These are phyloP conservation scores for Hirtodrosophila confusa DNA, from an alignment of 2,888 invertebrate species.

Conservation along the genomic window DNA sequence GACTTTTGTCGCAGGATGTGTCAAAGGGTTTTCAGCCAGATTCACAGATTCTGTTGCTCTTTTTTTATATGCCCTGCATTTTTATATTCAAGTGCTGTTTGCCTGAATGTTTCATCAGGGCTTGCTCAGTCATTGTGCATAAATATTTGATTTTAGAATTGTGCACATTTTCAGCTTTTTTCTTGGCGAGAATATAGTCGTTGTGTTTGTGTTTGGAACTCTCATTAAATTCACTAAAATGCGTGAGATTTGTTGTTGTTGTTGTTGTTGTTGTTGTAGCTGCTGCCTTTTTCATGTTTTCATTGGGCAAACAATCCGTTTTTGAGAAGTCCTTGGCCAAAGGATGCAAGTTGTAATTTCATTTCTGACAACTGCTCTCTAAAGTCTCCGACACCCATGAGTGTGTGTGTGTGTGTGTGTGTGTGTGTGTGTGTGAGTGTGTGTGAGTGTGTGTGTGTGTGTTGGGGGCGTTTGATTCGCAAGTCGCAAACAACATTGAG, in stretches of 20 bases:
- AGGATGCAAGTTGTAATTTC: slow-evolving; percentile 79
- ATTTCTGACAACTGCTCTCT: slow-evolving; percentile 65
- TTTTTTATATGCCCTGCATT: slow-evolving; percentile 49
- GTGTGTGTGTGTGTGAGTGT: slow-evolving; percentile 23
- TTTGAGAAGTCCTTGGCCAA: slow-evolving; percentile 36
- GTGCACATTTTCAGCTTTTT: slow-evolving; percentile 25
- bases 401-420: slow-evolving; percentile 17
- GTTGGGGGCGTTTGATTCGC: slow-evolving; percentile 60
- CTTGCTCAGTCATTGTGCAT: slow-evolving; percentile 41
- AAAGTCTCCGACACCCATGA: slow-evolving; percentile 1
- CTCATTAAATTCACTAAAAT: slow-evolving; percentile 62
- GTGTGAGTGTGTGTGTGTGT: slow-evolving; percentile 33
- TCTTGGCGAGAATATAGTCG: slow-evolving; percentile 17
- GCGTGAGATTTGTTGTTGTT: slow-evolving; percentile 57
- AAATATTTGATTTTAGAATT: slow-evolving; percentile 62
- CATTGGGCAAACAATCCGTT: slow-evolving; percentile 65
- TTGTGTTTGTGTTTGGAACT: slow-evolving; percentile 26
- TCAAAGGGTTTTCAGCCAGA: slow-evolving; percentile 47
- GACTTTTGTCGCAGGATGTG: slow-evolving; percentile 42
- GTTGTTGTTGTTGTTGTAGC: slow-evolving; percentile 28
- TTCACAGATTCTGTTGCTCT: slow-evolving; percentile 37
- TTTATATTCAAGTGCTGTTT: slow-evolving; percentile 42
- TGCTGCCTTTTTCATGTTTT: slow-evolving; percentile 64
- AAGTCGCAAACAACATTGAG: slow-evolving; percentile 73
- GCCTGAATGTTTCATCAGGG: slow-evolving; percentile 41